phyloP scores from a whole-genome alignment of 2,113 vertebrate species.

The Pholis gunnellus region DNA sequence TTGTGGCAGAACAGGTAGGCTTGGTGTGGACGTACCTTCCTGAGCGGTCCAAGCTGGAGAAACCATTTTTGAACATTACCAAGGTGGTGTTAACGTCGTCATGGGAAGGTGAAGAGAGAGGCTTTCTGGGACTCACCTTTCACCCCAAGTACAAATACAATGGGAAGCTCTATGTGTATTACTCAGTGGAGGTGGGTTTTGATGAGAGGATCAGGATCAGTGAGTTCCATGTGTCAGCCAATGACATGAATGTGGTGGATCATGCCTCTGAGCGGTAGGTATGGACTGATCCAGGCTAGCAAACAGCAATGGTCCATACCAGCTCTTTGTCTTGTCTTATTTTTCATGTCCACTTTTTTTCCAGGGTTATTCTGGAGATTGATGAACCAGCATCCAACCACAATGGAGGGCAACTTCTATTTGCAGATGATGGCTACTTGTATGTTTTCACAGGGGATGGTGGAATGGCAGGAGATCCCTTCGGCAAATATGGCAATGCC shows the following conservation, averaged over 20 bases:
- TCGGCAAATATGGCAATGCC: constrained; percentile 93
- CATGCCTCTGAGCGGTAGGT: constrained; percentile 93
- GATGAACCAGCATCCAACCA: constrained; percentile 97
- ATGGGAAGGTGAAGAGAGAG: constrained; percentile 97
- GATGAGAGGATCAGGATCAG: constrained; percentile 95
- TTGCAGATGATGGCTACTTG: constrained; percentile 92
- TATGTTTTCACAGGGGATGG: constrained; percentile 98
- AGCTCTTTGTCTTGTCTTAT: not conserved
- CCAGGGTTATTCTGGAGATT: constrained; percentile 94
- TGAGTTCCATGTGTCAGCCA: constrained; percentile 90
- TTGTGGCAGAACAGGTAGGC: constrained; percentile 95
- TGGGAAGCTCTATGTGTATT: constrained; percentile 93
- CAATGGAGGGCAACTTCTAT: constrained; percentile 95
- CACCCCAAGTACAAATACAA: constrained; percentile 91
- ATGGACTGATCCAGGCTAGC: not conserved
- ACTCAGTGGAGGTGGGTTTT: constrained; percentile 88
- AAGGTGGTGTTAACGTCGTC: constrained; percentile 91
- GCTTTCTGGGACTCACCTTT: constrained; percentile 93
- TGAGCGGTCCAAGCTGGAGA: constrained; percentile 85
- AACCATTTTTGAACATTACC: constrained; percentile 93
- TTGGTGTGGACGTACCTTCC: constrained; percentile 95
- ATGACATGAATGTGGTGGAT: constrained; percentile 91
- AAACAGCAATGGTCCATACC: not conserved
- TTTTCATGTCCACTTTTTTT: not conserved
- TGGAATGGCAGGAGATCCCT: constrained; percentile 97